Conservation (phyloP, 2,888 invertebrate genomes). For the Meghimatium bilineatum region DNA sequence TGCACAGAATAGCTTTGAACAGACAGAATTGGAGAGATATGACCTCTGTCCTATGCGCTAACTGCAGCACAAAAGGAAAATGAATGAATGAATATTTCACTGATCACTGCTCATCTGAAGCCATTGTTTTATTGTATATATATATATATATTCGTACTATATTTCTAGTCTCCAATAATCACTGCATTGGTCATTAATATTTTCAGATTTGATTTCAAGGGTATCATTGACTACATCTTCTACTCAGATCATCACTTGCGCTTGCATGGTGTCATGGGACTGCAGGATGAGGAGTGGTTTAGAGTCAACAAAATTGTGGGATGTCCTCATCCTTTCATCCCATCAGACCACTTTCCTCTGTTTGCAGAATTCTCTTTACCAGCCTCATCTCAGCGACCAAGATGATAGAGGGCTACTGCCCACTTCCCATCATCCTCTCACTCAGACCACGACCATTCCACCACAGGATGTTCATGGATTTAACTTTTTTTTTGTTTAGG, state of each 20-base stretch:
- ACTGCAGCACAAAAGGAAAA: too few relatives aligned
- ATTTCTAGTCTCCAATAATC: neutral
- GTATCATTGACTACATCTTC: constrained; percentile 99
- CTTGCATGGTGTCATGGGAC: constrained; percentile 94
- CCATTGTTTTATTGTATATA: too few relatives aligned
- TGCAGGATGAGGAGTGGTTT: constrained; percentile 87
- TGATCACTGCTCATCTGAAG: too few relatives aligned
- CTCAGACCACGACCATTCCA: neutral
- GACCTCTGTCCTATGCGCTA: too few relatives aligned
- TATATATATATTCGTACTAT: too few relatives aligned
- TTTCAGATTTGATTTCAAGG: constrained; percentile 96
- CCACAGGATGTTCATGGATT: neutral
- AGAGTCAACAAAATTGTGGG: constrained; percentile 96
- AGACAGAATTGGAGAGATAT: too few relatives aligned
- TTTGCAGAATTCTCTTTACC: constrained; percentile 76
- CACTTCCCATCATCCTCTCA: constrained; percentile 13
- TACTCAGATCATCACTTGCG: constrained; percentile 97
- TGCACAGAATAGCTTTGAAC: too few relatives aligned
- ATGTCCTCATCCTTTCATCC: constrained; percentile 98
- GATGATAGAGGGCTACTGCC: constrained; percentile 7
- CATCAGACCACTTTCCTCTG: constrained; percentile 82
- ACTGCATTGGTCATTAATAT: neutral
- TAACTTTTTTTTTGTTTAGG: neutral
- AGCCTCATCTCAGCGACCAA: constrained; percentile 39
- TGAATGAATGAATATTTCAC: too few relatives aligned